These are phyloP conservation scores for Ornithoptera alexandrae DNA, from an alignment of 2,888 invertebrate genomes.

Conservation along the genomic window DNA sequence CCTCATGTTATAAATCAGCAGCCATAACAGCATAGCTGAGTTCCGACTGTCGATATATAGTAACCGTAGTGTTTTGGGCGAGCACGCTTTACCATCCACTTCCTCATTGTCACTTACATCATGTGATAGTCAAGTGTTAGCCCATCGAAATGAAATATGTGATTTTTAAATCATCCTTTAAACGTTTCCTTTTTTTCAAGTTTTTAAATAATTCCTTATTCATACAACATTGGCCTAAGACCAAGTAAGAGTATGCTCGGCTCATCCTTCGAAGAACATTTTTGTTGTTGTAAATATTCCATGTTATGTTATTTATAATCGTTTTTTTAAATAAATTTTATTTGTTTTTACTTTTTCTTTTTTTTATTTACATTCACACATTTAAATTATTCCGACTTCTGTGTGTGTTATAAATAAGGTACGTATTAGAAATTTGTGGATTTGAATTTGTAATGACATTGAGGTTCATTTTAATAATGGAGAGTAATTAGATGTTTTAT, in stretches of 20 bases:
- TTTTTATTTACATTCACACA: not conserved
- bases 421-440: not conserved
- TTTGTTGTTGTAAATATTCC: constrained; percentile 70
- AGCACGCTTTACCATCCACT: no score
- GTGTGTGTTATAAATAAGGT: no score
- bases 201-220: not conserved
- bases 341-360: constrained; percentile 49
- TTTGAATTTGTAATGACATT: no score
- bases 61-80: no score
- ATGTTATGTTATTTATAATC: constrained; percentile 57
- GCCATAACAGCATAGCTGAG: no score
- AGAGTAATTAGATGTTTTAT: no score
- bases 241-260: not conserved
- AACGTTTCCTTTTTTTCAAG: not conserved
- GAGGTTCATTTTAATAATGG: no score
- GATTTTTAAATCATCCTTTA: not conserved
- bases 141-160: no score
- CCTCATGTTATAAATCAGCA: no score
- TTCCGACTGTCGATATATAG: no score
- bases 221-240: not conserved
- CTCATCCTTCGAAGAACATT: constrained; percentile 36
- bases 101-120: no score
- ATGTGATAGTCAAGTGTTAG: no score
- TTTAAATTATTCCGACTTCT: not conserved
- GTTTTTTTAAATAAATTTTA: constrained; percentile 58